Evolutionary conservation across 1,140 invertebrate genomes (phyloP), one percentile per base, ranked within the genome.

Genomic region (Helicorthomorpha holstii): DNA sequence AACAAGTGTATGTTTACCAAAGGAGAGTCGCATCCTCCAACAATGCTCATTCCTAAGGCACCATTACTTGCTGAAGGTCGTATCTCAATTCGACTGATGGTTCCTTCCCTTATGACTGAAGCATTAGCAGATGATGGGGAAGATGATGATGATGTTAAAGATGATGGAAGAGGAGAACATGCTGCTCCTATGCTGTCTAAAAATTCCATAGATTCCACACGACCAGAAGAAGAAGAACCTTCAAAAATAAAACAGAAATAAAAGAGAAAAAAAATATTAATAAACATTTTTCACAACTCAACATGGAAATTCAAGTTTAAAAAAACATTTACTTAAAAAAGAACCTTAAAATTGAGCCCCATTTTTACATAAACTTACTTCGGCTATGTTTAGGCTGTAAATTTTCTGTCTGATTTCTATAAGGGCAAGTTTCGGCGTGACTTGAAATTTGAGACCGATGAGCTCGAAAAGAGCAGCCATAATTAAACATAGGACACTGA

Each of bases 1-100:
- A n/a, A n/a, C n/a, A 34, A 38, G 19, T 4, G 21, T 29, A 46
- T 23, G 23, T 68, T 66, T 58, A 73, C 72, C 61, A 74, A 57
- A 26, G 73, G 72, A 21, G 73, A 74, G 58, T 74, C 73, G 57
- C 64, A 65, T 1, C 73, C 73, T 23, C 73, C 73, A 16, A 74
- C 72, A 48, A 74, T 66, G 54, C 68, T 70, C 50, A 74, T 67
- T 3, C 72, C 72, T 2, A 74, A 59, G 38, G 67, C 54, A n/a
- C n/a, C n/a, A n/a, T n/a, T n/a, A 25, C 54, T 50, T 23, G 58
- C 49, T 1, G 59, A 61, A 50, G 69, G 56, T 45, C 69, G 69
- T 38, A 74, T 71, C 58, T 73, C 70, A 42, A 74, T 69, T 44
- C 71, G 69, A 19, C 66, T 68, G 27, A 73, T 67, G 56, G 73